These are phyloP conservation scores for Craniophora ligustri DNA, from an alignment of 2,888 invertebrate genomes.

Conservation along the genomic window DNA sequence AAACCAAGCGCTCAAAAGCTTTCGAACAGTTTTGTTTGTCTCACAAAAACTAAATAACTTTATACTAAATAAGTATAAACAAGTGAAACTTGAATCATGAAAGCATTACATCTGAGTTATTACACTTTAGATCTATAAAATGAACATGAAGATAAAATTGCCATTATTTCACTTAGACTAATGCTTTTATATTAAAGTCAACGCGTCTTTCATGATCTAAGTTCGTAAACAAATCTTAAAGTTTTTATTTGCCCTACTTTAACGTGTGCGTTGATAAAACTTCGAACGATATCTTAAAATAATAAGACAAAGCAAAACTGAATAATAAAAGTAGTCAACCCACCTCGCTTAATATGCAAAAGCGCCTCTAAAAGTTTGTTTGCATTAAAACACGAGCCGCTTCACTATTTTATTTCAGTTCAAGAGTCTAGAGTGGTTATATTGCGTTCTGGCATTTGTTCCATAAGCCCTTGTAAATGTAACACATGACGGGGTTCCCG, in stretches of 20 bases:
- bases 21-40: slow-evolving; percentile 86
- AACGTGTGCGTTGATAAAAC: slow-evolving; percentile 67
- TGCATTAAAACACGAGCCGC: slow-evolving; percentile 89
- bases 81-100: slow-evolving; percentile 80
- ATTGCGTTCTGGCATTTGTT: slow-evolving; percentile 88
- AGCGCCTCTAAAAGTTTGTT: slow-evolving; percentile 88
- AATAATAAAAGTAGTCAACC: slow-evolving; percentile 87
- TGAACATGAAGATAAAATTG: slow-evolving; percentile 14
- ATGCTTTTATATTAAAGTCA: slow-evolving; percentile 20
- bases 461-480: slow-evolving; percentile 72
- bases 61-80: slow-evolving; percentile 67
- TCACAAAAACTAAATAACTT: slow-evolving; percentile 69
- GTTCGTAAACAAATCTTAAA: slow-evolving; percentile 66
- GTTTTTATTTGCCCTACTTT: slow-evolving; percentile 66
- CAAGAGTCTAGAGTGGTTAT: slow-evolving; percentile 87
- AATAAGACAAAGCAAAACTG: slow-evolving; percentile 87
- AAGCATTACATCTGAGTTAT: slow-evolving; percentile 58
- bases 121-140: slow-evolving; percentile 3
- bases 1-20: slow-evolving; percentile 81
- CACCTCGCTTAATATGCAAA: slow-evolving; percentile 89
- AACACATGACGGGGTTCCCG: slow-evolving; percentile 70
- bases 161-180: slow-evolving; percentile 5
- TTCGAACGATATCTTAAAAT: slow-evolving; percentile 66
- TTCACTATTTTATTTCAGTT: slow-evolving; percentile 88
- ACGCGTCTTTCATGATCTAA: slow-evolving; percentile 80